A percentile compares a stretch with the other conserved stretches of the same genome.
Evolutionary conservation across 2,888 invertebrate genomes (phyloP).

Genomic region (Pandemis heparana): DNA sequence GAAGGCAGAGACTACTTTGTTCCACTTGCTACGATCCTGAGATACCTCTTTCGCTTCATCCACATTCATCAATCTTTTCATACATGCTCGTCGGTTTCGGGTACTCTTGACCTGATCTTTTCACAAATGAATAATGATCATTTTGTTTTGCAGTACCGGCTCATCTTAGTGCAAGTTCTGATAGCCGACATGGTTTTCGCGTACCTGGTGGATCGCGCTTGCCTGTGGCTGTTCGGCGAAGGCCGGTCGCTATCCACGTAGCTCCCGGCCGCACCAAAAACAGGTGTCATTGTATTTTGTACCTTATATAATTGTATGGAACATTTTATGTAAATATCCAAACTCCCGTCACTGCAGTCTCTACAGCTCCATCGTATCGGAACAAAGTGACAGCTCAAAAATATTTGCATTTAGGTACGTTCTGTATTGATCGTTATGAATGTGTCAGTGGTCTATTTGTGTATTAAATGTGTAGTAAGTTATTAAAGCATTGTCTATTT

Average conservation of each 20-base stretch:
- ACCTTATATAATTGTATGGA: constrained; percentile 22
- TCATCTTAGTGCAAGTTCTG: constrained; percentile 92
- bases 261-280: constrained; percentile 34
- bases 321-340: constrained; percentile 31
- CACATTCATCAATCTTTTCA: too few species aligned
- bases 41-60: too few species aligned
- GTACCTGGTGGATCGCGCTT: constrained; percentile 93
- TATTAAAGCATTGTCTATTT: constrained; percentile 50
- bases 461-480: constrained; percentile 59
- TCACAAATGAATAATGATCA: constrained; percentile 4
- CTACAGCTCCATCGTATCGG: constrained; percentile 7
- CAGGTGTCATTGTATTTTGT: constrained; percentile 27
- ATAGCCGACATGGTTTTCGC: constrained; percentile 94
- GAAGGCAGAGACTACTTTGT: too few species aligned
- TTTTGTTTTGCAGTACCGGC: constrained; percentile 92
- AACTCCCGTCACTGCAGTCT: constrained; percentile 25
- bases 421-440: constrained; percentile 14
- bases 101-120: too few species aligned
- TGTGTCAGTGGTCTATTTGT: constrained; percentile 54
- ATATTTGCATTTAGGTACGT: constrained; percentile 62
- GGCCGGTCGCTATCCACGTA: constrained; percentile 82
- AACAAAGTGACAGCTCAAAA: constrained; percentile 64
- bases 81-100: too few species aligned
- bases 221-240: constrained; percentile 95
- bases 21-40: too few species aligned